phyloP scores from a whole-genome alignment of 2,113 vertebrate genomes.

The Alexandromys fortis region DNA sequence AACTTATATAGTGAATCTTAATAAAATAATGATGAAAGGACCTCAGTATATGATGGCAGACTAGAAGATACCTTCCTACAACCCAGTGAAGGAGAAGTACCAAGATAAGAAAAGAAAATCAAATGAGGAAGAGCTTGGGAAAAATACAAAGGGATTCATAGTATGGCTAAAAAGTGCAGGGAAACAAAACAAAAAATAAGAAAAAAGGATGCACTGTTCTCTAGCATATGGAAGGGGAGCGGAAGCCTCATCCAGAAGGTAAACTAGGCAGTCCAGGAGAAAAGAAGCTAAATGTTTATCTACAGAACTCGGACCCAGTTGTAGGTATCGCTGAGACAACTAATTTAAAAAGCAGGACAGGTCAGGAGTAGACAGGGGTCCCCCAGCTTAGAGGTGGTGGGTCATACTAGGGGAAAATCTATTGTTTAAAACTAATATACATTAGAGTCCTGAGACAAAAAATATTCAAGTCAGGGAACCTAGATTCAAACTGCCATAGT shows the following conservation, averaged over 20 bases:
- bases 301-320: background rate
- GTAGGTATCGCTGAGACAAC: background rate
- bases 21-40: background rate
- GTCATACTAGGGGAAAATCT: background rate
- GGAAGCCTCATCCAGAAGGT: background rate
- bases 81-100: background rate
- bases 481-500: background rate
- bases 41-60: background rate
- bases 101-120: background rate
- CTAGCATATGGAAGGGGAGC: background rate
- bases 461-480: background rate
- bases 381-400: background rate
- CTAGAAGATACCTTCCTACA: background rate
- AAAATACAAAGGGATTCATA: background rate
- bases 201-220: background rate
- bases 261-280: background rate
- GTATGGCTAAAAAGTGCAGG: background rate
- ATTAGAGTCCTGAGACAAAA: background rate
- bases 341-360: background rate
- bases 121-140: background rate
- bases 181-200: background rate
- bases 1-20: background rate
- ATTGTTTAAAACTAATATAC: background rate
- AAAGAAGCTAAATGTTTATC: background rate
- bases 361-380: background rate